These are phyloP conservation scores for Nasua narica DNA, from an alignment of 2,797 vertebrate species.

Conservation along the genomic window DNA sequence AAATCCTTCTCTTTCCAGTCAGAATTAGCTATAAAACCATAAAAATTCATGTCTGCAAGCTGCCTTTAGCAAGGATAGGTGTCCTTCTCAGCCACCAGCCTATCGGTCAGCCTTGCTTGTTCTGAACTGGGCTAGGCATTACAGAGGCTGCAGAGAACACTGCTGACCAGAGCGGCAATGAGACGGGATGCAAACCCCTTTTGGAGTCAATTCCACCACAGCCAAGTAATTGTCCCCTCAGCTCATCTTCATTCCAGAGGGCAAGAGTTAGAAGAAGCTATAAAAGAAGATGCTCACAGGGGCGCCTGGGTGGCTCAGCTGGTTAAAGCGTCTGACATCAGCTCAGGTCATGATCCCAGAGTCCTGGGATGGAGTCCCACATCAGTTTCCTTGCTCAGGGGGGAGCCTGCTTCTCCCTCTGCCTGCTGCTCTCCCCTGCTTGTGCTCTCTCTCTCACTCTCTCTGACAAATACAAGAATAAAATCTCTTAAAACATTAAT, in stretches of 20 bases:
- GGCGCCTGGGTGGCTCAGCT: neutral
- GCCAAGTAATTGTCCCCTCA: neutral
- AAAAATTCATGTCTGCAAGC: neutral
- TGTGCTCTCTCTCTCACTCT: neutral
- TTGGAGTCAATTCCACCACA: neutral
- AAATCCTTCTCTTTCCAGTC: neutral
- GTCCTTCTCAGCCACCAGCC: neutral
- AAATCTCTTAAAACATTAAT: neutral
- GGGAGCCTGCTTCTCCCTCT: neutral
- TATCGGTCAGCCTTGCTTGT: neutral
- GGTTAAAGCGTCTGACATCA: neutral
- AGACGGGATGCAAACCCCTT: neutral
- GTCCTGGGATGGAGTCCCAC: neutral
- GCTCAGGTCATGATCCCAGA: neutral
- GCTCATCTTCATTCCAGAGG: neutral
- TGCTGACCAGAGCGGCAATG: fast-evolving
- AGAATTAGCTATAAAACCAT: neutral
- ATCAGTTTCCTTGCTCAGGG: neutral
- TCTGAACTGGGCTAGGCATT: neutral
- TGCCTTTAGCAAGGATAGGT: neutral
- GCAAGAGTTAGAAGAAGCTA: neutral
- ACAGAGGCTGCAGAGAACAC: neutral
- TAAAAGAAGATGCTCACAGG: neutral
- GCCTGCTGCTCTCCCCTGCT: neutral
- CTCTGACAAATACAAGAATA: neutral